Base-by-base conservation (phyloP, 2,113 vertebrate species). In the Perca flavescens region DNA sequence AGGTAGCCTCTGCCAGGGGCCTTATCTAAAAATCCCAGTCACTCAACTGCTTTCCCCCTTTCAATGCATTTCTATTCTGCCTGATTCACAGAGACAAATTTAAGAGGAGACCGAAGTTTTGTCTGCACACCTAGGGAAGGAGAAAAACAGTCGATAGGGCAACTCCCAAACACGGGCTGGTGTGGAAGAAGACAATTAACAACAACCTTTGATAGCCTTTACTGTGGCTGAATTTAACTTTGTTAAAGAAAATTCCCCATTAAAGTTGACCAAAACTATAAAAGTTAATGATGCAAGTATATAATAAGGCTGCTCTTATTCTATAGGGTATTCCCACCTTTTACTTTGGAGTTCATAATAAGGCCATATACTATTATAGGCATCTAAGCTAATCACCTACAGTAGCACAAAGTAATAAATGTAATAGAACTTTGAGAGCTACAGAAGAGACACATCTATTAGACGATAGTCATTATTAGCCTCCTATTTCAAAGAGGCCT, bases 141-240 rank as follows among this genome's bases (percentile, higher is more conserved):
- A 85, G 74, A 61, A 73, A 81, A 86, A 54, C 77, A 83, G 85
- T 85, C 65, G 75, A 85, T 83, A 89, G 77, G 87, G 74, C 90
- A 85, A 65, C 75, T 90, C 79, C 69, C 60, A 72, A 80, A 80
- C 14, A 84, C 11, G 3, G 62, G 21, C 80, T 73, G 86, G 58
- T 62, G 86, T 46, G 31, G 81, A 58, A 54, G 71, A 75, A 86
- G 85, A 61, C 90, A 88, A 92, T 91, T 89, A 90, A 78, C 82
- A 87, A 63, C 82, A 87, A 90, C 89, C 90, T 91, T 79, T 90
- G 89, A 91, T 93, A 86, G 89, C 89, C 90, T 91, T 85, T 88
- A 43, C 83, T 79, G 67, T 60, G 68, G 71, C 13, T 6, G 77
- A 85, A 83, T 84, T 67, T 60, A 84, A 90, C 80, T 86, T 86